Conservation (phyloP, 35 echinoderm and acorn worm genomes). For the Ophioderma brevispina region DNA sequence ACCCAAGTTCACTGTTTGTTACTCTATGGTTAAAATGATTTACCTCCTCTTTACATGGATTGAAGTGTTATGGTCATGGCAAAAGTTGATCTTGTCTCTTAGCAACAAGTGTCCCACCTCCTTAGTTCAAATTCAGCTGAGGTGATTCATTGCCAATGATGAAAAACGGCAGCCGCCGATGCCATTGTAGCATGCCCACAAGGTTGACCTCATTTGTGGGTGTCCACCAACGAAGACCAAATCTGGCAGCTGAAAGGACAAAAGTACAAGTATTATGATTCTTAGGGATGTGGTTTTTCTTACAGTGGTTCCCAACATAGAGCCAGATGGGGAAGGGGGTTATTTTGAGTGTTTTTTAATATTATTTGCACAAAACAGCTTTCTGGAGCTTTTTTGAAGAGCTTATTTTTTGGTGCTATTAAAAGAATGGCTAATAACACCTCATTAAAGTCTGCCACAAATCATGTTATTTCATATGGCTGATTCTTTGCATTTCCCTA, state of each 20-base stretch:
- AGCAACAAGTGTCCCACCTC: slow-evolving; percentile 78
- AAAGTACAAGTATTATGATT: not conserved
- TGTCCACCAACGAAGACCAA: slow-evolving; percentile 90
- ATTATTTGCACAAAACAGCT: not conserved
- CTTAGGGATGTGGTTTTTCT: not conserved
- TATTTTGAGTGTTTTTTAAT: not conserved
- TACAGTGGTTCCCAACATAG: not conserved
- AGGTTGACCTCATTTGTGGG: slow-evolving; percentile 86
- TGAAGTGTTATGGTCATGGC: slow-evolving; percentile 69
- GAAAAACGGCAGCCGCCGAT: slow-evolving; percentile 44
- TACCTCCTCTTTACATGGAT: slow-evolving; percentile 70
- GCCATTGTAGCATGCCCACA: slow-evolving; percentile 95
- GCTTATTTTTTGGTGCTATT: too few relatives aligned
- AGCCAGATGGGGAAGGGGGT: not conserved
- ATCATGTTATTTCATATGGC: too few relatives aligned
- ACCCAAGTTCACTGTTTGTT: too few relatives aligned
- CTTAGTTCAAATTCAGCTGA: slow-evolving; percentile 60
- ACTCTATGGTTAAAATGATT: too few relatives aligned
- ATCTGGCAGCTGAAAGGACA: slow-evolving; percentile 37
- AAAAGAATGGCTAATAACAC: too few relatives aligned
- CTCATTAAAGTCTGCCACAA: too few relatives aligned
- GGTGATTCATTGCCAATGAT: slow-evolving; percentile 23
- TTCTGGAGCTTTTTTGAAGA: too few relatives aligned
- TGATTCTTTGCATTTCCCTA: too few relatives aligned
- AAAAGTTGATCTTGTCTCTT: slow-evolving; percentile 35